These are phyloP conservation scores for Temnothorax ravouxi DNA, from an alignment of 2,888 invertebrate genomes.

Conservation along the genomic window DNA sequence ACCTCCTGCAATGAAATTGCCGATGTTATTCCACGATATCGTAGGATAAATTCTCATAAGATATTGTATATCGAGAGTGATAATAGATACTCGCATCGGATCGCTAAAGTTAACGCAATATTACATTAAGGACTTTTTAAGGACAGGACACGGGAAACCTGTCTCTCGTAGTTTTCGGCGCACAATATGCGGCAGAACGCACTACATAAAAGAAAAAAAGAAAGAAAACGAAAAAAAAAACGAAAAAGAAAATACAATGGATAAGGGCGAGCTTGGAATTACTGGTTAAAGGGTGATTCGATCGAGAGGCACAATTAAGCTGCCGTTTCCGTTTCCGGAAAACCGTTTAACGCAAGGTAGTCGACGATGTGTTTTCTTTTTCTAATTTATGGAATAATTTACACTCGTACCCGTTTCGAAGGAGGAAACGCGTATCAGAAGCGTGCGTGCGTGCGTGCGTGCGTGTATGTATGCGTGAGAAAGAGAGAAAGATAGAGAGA, in stretches of 20 bases:
- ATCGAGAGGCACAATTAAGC: conserved; percentile 11
- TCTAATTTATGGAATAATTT: conserved; percentile 35
- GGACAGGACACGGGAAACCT: not conserved
- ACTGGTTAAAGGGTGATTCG: conserved; percentile 39
- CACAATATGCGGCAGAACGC: not conserved
- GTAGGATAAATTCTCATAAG: not conserved
- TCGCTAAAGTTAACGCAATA: conserved; percentile 8
- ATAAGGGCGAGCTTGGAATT: not conserved
- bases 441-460: conserved; percentile 19
- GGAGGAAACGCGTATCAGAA: conserved; percentile 15
- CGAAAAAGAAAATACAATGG: not conserved
- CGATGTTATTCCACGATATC: not conserved
- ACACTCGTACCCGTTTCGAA: conserved; percentile 28
- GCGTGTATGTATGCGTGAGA: conserved; percentile 19
- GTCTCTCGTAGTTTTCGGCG: not conserved
- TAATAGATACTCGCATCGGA: not conserved
- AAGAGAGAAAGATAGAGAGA: not conserved
- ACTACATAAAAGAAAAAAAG: not conserved
- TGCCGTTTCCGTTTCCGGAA: conserved; percentile 14
- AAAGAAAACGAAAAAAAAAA: not conserved
- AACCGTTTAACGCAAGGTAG: conserved; percentile 35
- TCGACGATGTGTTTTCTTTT: conserved; percentile 25
- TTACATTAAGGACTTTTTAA: conserved; percentile 6
- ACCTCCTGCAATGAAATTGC: conserved; percentile 9
- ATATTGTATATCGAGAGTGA: conserved; percentile 11